Evolutionary conservation across 2,113 vertebrate genomes (phyloP), one percentile per base, ranked within the genome.

Genomic region (Campylomormyrus tamandua): DNA sequence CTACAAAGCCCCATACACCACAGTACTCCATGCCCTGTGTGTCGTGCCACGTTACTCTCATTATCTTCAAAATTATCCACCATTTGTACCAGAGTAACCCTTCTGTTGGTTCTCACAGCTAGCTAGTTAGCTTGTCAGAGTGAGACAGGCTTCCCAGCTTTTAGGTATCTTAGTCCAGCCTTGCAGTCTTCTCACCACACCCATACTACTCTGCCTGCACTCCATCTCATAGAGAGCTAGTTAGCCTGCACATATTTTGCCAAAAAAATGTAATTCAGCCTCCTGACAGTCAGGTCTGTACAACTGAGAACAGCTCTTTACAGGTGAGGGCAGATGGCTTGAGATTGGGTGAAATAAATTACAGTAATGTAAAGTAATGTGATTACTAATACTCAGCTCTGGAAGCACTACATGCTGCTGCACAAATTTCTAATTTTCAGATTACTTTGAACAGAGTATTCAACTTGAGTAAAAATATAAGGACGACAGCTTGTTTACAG

Each of bases 401-500:
- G 74, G 35, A 42, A 42, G 31, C 35, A 42, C 35, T 80, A 42
- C 13, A 42, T 2, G 35, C 70, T 42, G n/a, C 31, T 39, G 15
- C 48, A 15, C 11, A 17, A n/a, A 35, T 10, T 87, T 56, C 5
- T 31, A 52, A 87, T 35, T 87, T 9, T 13, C n/a, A 39, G 85
- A 48, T 87, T n/a, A 84, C 9, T 84, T 24, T 46, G 19, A 84
- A 48, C 7, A 48, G 9, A 84, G 24, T 48, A 84, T 84, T 31
- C 11, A 39, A 87, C 48, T n/a, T 17, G 5, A 31, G 49, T 4
- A 42, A 35, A 50, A 46, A 10, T 10, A 45, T 48, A 46, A 27
- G 8, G 45, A 86, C 5, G 10, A 7, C 84, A 87, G 83, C 84
- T 35, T 86, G 74, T 74, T 49, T 91, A 62, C 90, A 89, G 87